Evolutionary conservation across 2,797 vertebrate genomes (phyloP).

Genomic region (Alca torda): DNA sequence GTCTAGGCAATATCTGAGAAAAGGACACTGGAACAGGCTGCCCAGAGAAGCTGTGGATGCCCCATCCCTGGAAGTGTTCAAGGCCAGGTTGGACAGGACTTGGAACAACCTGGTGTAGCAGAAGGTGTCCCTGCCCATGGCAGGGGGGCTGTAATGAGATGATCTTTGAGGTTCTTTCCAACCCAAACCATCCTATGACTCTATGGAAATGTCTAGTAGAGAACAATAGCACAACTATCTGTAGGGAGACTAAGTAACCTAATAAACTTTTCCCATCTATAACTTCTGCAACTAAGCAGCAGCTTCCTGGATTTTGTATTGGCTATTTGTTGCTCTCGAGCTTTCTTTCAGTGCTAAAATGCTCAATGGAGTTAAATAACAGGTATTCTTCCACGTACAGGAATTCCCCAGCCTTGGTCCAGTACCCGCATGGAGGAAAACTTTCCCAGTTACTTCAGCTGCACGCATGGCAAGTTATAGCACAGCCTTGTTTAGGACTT

Average conservation of each 20-base stretch:
- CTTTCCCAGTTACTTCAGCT: not conserved
- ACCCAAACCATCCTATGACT: not conserved
- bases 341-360: not conserved
- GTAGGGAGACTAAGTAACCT: not conserved
- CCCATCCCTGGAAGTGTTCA: not conserved
- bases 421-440: not conserved
- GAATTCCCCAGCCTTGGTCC: not conserved
- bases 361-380: not conserved
- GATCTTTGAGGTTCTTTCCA: not conserved
- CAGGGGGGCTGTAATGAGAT: not conserved
- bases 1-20: not conserved
- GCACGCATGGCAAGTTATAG: not conserved
- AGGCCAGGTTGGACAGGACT: not conserved
- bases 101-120: not conserved
- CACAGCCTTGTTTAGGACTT: not conserved
- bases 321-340: not conserved
- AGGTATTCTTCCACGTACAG: not conserved
- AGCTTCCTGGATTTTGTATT: not conserved
- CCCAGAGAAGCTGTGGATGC: not conserved
- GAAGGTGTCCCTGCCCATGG: not conserved
- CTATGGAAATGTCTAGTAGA: not conserved
- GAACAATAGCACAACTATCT: not conserved
- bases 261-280: not conserved
- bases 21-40: not conserved
- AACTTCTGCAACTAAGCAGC: not conserved